phyloP scores from a whole-genome alignment of 2,113 vertebrate genomes.

The Shinisaurus crocodilurus region DNA sequence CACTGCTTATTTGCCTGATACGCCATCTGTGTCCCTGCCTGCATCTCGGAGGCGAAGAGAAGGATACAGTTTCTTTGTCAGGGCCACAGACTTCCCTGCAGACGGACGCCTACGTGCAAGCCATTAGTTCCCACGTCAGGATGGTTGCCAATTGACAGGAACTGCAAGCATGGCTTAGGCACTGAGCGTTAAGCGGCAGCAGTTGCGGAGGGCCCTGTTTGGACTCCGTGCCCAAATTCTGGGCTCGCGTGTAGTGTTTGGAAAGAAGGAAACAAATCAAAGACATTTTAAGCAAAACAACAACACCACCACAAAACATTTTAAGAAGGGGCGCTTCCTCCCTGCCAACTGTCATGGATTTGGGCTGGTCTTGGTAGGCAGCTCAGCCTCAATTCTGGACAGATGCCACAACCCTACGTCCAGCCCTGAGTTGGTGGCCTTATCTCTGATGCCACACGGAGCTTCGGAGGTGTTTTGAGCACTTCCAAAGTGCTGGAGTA shows the following conservation, averaged over 20 bases:
- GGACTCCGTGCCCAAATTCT: background rate
- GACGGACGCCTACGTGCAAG: background rate
- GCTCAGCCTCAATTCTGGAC: background rate
- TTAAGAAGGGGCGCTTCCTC: background rate
- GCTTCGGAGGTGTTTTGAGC: background rate
- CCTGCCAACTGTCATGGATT: background rate
- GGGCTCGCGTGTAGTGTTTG: no score
- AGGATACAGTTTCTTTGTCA: background rate
- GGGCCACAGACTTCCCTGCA: background rate
- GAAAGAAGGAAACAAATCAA: background rate
- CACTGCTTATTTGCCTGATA: background rate
- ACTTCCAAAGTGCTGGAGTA: background rate
- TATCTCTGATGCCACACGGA: background rate
- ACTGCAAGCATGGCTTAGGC: background rate
- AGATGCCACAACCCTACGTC: background rate
- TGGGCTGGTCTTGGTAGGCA: no score
- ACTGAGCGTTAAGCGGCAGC: background rate
- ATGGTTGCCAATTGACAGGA: background rate
- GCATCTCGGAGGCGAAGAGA: background rate
- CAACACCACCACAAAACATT: no score
- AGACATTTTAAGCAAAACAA: background rate
- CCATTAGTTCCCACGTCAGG: background rate
- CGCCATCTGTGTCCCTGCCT: background rate
- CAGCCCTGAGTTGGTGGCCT: no score
- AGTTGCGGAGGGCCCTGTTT: background rate